Evolutionary conservation across 2,797 vertebrate species (phyloP), one percentile per base, ranked within the genome.

Genomic region (Coreius guichenoti): DNA sequence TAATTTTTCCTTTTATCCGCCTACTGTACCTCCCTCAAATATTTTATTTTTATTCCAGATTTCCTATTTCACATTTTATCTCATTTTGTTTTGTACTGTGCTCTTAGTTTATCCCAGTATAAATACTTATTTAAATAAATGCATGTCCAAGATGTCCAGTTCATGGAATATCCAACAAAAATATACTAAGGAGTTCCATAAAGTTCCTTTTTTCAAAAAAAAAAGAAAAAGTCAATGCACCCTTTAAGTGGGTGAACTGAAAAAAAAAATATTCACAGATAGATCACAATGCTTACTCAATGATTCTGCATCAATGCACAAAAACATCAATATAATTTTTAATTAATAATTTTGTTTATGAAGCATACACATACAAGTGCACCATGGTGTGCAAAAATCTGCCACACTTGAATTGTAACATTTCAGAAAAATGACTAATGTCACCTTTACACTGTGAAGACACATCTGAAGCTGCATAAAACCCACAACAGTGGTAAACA

Each of bases 1-100:
- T 21, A 61, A 54, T 73, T 85, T 51, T 21, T 51, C 68, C 51
- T 80, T 85, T 65, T 17, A 80, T 73, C 76, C 23, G 7, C 68
- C 65, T 51, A 72, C 39, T 43, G 8, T 9, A 43, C 54, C 23
- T 61, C 29, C 13, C 14, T 39, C 29, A 39, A 36, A 63, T 63
- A 26, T 80, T 51, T 73, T 51, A 47, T 70, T 43, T 84, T 54
- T 29, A 17, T 74, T 23, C 11, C 9, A 36, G 67, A 51, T 84
- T 77, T 26, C 12, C 17, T 23, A 21, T 43, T 65, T 76, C 14
- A 74, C 12, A 75, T 21, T 72, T 39, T 16, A 16, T 76, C 31
- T 49, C 0, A 39, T 36, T n/a, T 75, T 43, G 39, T 19, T 36
- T 54, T 75, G 69, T 36, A 19, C 58, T 33, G 69, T 61, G 29